phyloP scores from a whole-genome alignment of 2,113 vertebrate genomes.

The Apistogramma diplotaenia region DNA sequence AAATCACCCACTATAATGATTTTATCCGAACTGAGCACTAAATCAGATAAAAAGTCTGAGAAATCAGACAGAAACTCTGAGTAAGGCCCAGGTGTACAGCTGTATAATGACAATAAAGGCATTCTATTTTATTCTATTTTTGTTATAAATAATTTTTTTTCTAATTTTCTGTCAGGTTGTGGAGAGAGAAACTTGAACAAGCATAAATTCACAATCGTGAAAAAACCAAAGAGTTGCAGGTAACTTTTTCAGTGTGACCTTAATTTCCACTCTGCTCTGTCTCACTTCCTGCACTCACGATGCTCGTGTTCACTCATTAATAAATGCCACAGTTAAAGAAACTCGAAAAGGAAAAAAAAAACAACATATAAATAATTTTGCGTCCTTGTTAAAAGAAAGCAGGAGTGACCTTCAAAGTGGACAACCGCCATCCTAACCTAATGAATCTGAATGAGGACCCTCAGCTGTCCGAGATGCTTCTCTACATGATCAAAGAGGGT shows the following conservation, averaged over 20 bases:
- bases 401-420: constrained; percentile 91
- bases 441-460: constrained; percentile 97
- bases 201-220: constrained; percentile 90
- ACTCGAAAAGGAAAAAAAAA: too few relatives aligned
- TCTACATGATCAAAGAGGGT: constrained; percentile 96
- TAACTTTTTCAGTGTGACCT: constrained; percentile 32
- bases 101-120: too few relatives aligned
- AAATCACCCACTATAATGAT: too few relatives aligned
- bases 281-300: too few relatives aligned
- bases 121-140: too few relatives aligned
- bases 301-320: too few relatives aligned
- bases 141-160: neutral
- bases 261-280: neutral
- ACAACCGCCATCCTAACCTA: constrained; percentile 90
- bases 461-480: constrained; percentile 93
- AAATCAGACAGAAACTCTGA: too few relatives aligned
- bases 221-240: constrained; percentile 91
- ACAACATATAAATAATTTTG: too few relatives aligned
- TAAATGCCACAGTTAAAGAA: too few relatives aligned
- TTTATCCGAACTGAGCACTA: too few relatives aligned
- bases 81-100: too few relatives aligned
- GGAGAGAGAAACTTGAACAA: constrained; percentile 90
- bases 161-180: constrained; percentile 74
- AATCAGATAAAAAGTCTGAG: too few relatives aligned
- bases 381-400: constrained; percentile 88